Evolutionary conservation across 2,113 vertebrate species (phyloP).

Genomic region (Chloebia gouldiae): DNA sequence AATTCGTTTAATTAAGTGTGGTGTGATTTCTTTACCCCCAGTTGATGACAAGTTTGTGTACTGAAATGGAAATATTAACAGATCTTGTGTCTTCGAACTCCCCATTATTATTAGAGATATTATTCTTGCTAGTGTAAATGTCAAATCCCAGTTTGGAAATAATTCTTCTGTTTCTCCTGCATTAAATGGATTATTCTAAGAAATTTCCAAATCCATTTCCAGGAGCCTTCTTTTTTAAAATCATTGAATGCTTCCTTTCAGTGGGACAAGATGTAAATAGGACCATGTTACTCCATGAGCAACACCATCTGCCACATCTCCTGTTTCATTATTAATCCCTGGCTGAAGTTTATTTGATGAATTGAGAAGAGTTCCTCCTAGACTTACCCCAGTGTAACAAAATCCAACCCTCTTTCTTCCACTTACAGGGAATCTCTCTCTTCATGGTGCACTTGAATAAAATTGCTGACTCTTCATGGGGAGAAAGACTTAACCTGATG

Average conservation of each 20-base stretch:
- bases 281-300: neutral
- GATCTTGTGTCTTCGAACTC: neutral
- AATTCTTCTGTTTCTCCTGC: neutral
- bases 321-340: neutral
- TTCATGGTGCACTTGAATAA: neutral
- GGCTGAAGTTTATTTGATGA: neutral
- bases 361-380: neutral
- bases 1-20: conserved; percentile 22
- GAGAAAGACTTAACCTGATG: neutral
- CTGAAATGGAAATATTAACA: conserved; percentile 24
- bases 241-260: neutral
- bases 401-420: neutral
- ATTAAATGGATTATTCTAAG: conserved; percentile 7
- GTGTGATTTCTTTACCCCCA: neutral
- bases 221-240: neutral
- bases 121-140: conserved; percentile 26
- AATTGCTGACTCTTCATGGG: neutral
- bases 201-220: neutral
- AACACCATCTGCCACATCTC: conserved; percentile 14
- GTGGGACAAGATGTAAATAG: neutral
- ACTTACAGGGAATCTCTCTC: neutral
- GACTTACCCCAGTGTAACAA: neutral
- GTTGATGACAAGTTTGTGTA: conserved; percentile 14
- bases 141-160: conserved; percentile 12
- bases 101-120: neutral